A percentile compares a stretch with the other conserved stretches of the same genome.
Conservation (phyloP, 2,888 invertebrate species). For the Folsomia candida region DNA sequence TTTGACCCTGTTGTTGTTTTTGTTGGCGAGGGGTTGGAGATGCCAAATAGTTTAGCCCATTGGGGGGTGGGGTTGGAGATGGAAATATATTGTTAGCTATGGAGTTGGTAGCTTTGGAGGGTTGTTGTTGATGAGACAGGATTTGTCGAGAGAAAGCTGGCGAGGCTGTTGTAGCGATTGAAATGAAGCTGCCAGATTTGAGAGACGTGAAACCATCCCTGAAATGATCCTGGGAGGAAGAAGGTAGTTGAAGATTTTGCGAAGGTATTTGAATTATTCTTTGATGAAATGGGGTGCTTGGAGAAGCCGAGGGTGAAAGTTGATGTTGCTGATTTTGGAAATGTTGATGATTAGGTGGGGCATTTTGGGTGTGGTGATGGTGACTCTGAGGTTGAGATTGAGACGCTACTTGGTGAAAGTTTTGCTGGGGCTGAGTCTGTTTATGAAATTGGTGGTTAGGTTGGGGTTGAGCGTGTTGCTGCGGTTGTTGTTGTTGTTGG, state of each 20-base stretch:
- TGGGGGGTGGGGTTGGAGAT: not conserved
- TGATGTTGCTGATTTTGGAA: not conserved
- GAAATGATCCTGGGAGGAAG: constrained; percentile 7
- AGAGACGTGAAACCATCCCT: constrained; percentile 37
- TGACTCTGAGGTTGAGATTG: constrained; percentile 19
- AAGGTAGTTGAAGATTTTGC: constrained; percentile 6
- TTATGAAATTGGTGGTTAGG: not conserved
- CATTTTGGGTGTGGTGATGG: constrained; percentile 12
- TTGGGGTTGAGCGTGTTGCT: not conserved
- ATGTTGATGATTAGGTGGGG: not conserved
- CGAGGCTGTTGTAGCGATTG: constrained; percentile 37
- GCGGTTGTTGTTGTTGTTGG: not conserved
- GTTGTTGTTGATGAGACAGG: constrained; percentile 5
- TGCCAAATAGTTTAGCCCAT: constrained; percentile 14
- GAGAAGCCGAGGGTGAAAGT: not conserved
- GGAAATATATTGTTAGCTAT: not conserved
- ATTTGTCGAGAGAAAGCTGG: constrained; percentile 42
- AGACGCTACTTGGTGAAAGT: not conserved
- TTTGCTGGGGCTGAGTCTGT: constrained; percentile 15
- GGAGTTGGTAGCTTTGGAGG: not conserved
- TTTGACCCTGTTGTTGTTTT: not conserved
- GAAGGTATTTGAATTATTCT: constrained; percentile 12
- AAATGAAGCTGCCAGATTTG: constrained; percentile 40
- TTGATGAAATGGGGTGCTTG: constrained; percentile 20
- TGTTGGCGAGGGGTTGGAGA: constrained; percentile 14